A percentile compares a stretch with the other conserved stretches of the same genome.
Conservation (phyloP, 2,113 vertebrate genomes). For the Xenopus tropicalis region UCB_Xtro_10.0 CM004448.2:68624501-68625000, state of each 20-base stretch:
- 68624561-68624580: slow-evolving; percentile 83
- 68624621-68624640: slow-evolving; percentile 85
- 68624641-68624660: slow-evolving; percentile 71
- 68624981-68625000: too few relatives aligned
- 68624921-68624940: too few relatives aligned
- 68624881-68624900: too few relatives aligned
- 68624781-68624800: not conserved
- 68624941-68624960: too few relatives aligned
- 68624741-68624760: slow-evolving; percentile 1
- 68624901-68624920: too few relatives aligned
- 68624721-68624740: slow-evolving; percentile 47
- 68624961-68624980: too few relatives aligned
- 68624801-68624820: not conserved
- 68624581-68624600: slow-evolving; percentile 86
- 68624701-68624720: slow-evolving; percentile 51
- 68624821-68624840: too few relatives aligned
- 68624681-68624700: slow-evolving; percentile 70
- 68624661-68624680: slow-evolving; percentile 73
- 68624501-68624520: slow-evolving; percentile 94
- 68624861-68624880: too few relatives aligned
- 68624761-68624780: not conserved
- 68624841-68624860: too few relatives aligned
- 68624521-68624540: slow-evolving; percentile 95
- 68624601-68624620: slow-evolving; percentile 89
- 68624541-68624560: slow-evolving; percentile 89